These are phyloP conservation scores for Ctenodactylus gundi DNA, from an alignment of 2,113 vertebrate species.

Conservation along the genomic window DNA sequence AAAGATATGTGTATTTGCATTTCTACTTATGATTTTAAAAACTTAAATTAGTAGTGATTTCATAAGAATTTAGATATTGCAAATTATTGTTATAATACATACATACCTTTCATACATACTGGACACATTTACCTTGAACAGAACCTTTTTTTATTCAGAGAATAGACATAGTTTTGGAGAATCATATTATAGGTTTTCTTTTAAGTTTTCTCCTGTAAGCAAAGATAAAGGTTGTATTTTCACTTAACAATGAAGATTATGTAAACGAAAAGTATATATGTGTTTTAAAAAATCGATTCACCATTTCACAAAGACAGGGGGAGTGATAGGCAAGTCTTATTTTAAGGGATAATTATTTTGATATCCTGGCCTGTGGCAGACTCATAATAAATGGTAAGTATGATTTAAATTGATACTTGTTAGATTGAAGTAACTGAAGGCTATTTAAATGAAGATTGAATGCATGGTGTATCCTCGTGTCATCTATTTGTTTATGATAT, in stretches of 20 bases:
- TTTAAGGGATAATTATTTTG: not conserved
- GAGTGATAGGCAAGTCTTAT: not conserved
- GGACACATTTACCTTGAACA: not conserved
- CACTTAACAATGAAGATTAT: not conserved
- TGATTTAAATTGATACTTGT: conserved; percentile 19
- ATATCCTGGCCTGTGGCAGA: not conserved
- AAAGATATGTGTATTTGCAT: not conserved
- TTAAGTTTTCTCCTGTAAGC: not conserved
- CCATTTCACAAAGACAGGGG: not conserved
- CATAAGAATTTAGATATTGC: not conserved
- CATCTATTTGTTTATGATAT: conserved; percentile 23
- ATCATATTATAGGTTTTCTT: not conserved
- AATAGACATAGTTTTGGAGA: not conserved
- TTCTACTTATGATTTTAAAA: not conserved
- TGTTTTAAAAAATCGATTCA: not conserved
- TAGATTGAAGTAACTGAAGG: not conserved
- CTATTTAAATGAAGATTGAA: not conserved
- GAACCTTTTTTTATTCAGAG: not conserved
- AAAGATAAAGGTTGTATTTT: not conserved
- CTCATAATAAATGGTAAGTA: not conserved
- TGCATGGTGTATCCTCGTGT: not conserved
- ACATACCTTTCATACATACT: not conserved
- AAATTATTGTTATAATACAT: not conserved
- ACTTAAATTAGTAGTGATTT: not conserved
- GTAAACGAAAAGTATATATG: not conserved